phyloP scores from a whole-genome alignment of 2,113 vertebrate genomes.

The Daphoenositta chrysoptera region DNA sequence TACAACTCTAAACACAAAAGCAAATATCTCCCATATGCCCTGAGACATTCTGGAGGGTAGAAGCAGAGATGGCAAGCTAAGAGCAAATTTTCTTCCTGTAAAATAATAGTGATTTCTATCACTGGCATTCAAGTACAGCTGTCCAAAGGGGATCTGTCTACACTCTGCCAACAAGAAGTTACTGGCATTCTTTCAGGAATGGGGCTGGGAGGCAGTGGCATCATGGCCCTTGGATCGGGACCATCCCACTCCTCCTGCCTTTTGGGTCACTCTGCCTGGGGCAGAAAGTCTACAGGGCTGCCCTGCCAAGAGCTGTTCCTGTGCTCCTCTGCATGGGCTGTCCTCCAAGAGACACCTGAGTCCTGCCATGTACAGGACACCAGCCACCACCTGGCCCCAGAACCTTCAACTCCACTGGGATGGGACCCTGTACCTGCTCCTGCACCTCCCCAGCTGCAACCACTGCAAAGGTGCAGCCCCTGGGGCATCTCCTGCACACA shows the following conservation, averaged over 20 bases:
- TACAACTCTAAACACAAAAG: background rate
- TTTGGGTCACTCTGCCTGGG: accelerated
- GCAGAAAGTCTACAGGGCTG: background rate
- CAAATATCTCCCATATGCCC: background rate
- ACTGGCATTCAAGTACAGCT: background rate
- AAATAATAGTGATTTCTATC: background rate
- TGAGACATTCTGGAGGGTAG: background rate
- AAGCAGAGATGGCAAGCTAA: background rate
- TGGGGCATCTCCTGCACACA: background rate
- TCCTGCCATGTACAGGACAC: accelerated
- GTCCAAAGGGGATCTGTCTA: background rate
- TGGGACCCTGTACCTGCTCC: background rate
- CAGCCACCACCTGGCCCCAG: background rate
- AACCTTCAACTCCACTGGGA: accelerated
- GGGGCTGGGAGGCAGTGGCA: background rate
- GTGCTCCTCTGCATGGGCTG: accelerated
- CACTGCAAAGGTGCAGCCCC: background rate
- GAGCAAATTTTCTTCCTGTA: background rate
- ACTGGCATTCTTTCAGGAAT: background rate
- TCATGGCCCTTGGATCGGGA: background rate
- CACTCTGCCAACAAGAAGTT: background rate
- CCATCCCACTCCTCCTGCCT: background rate
- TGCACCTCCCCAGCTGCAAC: background rate
- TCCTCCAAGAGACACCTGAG: background rate
- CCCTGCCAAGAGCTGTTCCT: background rate